Evolutionary conservation across 2,888 invertebrate species (phyloP).

Genomic region (Hymenopus coronatus): DNA sequence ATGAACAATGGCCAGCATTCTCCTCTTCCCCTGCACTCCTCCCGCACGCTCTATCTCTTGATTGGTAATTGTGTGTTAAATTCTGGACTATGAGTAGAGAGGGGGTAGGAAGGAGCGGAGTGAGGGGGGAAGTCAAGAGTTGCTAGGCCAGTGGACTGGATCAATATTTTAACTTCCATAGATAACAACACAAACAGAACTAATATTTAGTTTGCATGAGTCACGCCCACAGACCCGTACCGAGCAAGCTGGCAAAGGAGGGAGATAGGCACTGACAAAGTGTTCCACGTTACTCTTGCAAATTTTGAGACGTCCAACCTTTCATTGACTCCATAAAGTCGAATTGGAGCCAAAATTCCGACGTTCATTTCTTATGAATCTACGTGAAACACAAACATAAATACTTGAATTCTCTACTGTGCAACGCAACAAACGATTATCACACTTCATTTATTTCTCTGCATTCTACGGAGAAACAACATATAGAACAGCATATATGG

Average conservation of each 20-base stretch:
- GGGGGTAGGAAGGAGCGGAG: slow-evolving; percentile 11
- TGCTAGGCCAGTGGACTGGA: slow-evolving; percentile 32
- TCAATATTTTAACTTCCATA: slow-evolving; percentile 36
- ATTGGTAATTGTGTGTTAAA: slow-evolving; percentile 35
- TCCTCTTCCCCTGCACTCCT: slow-evolving; percentile 6
- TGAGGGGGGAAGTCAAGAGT: slow-evolving; percentile 30
- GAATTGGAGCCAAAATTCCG: no score
- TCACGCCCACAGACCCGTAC: slow-evolving; percentile 28
- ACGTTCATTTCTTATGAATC: no score
- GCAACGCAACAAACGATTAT: no score
- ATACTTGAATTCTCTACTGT: no score
- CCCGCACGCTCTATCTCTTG: slow-evolving; percentile 29
- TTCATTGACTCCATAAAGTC: not conserved
- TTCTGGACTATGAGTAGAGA: slow-evolving; percentile 21
- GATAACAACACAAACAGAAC: slow-evolving; percentile 37
- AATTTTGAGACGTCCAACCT: not conserved
- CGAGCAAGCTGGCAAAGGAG: not conserved
- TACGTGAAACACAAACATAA: no score
- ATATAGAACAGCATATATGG: no score
- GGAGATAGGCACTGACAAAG: slow-evolving; percentile 2
- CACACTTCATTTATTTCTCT: no score
- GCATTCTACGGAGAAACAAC: no score
- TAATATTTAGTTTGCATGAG: slow-evolving; percentile 36
- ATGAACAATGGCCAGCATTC: slow-evolving; percentile 26
- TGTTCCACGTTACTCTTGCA: not conserved